Conservation (phyloP, 2,113 vertebrate species). For the Telmatochromis sp. region DNA sequence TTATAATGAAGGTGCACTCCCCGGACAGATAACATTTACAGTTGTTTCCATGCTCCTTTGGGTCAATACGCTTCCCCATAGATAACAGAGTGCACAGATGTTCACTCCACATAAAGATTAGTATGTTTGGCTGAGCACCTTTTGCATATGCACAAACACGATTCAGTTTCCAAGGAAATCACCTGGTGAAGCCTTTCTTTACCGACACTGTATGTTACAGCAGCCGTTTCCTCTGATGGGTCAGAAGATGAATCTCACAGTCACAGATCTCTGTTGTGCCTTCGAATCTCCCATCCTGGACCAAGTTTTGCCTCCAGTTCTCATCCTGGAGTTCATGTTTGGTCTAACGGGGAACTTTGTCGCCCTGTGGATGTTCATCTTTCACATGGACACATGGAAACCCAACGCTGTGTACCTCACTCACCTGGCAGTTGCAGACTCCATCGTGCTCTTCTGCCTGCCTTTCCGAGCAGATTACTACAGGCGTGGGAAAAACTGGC, state of each 20-base stretch:
- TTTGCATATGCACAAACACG: conserved; percentile 27
- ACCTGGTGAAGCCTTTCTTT: not conserved
- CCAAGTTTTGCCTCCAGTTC: conserved; percentile 62
- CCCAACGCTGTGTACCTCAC: conserved; percentile 72
- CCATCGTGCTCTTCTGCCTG: conserved; percentile 70
- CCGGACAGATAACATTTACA: conserved; percentile 29
- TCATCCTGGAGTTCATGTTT: conserved; percentile 68
- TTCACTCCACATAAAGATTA: not conserved
- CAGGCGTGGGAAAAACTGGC: conserved; percentile 67
- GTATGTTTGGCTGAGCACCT: conserved; percentile 4
- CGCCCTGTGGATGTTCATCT: conserved; percentile 71
- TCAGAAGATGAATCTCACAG: conserved; percentile 29
- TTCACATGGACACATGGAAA: conserved; percentile 70
- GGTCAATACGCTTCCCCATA: conserved; percentile 27
- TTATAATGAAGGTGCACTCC: conserved; percentile 44
- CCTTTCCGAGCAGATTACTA: conserved; percentile 77
- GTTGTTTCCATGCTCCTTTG: conserved; percentile 35
- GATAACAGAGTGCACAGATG: conserved; percentile 24
- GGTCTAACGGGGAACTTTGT: conserved; percentile 68
- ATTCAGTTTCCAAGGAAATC: not conserved
- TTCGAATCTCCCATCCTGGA: conserved; percentile 65
- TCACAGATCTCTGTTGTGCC: conserved; percentile 46
- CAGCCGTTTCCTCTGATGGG: not conserved
- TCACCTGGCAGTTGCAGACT: conserved; percentile 72
- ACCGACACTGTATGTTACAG: not conserved